Evolutionary conservation across 2,888 invertebrate genomes (phyloP).

Genomic region (Apamea epomidion): DNA sequence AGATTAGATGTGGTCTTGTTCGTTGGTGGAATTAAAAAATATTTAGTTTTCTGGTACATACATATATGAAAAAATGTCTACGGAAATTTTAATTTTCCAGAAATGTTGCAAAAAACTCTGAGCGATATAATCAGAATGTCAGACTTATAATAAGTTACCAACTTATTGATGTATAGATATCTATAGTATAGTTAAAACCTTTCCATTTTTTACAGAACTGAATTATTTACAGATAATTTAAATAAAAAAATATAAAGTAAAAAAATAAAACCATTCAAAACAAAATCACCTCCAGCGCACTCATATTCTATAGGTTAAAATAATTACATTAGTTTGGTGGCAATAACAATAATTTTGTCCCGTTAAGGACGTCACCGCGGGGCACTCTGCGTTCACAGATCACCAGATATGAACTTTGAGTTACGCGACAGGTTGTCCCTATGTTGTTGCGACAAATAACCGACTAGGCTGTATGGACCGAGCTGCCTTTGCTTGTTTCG

Average conservation of each 20-base stretch:
- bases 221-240: background rate
- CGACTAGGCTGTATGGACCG: constrained; percentile 27
- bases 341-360: constrained; percentile 88
- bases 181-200: background rate
- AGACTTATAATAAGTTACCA: background rate
- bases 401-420: constrained; percentile 84
- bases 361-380: constrained; percentile 74
- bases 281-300: constrained; percentile 67
- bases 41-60: too few species aligned
- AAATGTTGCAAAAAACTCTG: background rate
- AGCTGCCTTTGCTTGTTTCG: background rate
- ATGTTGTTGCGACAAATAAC: constrained; percentile 54
- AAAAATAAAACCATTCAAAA: constrained; percentile 25
- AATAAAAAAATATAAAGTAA: constrained; percentile 9
- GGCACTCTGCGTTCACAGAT: constrained; percentile 84
- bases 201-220: background rate
- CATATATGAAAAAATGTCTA: background rate
- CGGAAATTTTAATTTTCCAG: background rate
- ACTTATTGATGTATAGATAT: background rate
- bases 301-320: constrained; percentile 79
- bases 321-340: constrained; percentile 89
- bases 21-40: background rate
- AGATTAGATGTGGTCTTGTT: background rate
- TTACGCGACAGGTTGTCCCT: constrained; percentile 72
- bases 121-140: background rate